Base-by-base conservation (phyloP, 2,888 invertebrate species). In the Drosophila rellima region DNA sequence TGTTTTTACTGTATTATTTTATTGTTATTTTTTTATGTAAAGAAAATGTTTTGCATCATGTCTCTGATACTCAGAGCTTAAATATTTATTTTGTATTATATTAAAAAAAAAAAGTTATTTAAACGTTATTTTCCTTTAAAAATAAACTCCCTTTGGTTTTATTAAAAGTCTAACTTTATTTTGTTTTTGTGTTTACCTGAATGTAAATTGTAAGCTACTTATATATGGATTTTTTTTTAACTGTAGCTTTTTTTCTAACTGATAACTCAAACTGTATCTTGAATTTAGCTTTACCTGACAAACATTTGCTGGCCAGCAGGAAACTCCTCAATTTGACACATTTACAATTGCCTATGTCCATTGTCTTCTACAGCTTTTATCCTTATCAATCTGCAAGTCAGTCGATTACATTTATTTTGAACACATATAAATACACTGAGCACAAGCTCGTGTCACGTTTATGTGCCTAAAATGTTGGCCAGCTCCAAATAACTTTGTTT, bases 271-370 rank as follows among this genome's bases (percentile, higher is more conserved):
- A 50, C 15, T 40, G 11, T 5, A 3, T 37, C 0, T 39, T 3
- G 3, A 1, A 47, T 17, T 39, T 15, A 17, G 29, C n/a, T 39
- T 0, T 10, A 23, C 17, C n/a, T 11, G 18, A 10, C 11, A 26
- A 29, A 26, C 37, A 33, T 48, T 61, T 52, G 35, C 18, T 11
- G 35, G 20, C n/a, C 54, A 26, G 0, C n/a, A 18, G 10, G 39
- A 29, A 42, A 39, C 45, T 65, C 45, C 42, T 68, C 57, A 73
- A 62, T 70, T 78, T 82, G 82, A 78, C 82, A 70, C 75, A 85
- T 82, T 82, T 85, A 56, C 68, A 85, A 82, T 80, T 54, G 62
- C 45, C 33, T 33, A 20, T 15, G 33, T 11, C 54, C 35, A 20
- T 17, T 33, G 20, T 35, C 20, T n/a, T 15, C 15, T 47, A 15